Evolutionary conservation across 2,113 vertebrate genomes (phyloP).

Genomic region (Pholis gunnellus): DNA sequence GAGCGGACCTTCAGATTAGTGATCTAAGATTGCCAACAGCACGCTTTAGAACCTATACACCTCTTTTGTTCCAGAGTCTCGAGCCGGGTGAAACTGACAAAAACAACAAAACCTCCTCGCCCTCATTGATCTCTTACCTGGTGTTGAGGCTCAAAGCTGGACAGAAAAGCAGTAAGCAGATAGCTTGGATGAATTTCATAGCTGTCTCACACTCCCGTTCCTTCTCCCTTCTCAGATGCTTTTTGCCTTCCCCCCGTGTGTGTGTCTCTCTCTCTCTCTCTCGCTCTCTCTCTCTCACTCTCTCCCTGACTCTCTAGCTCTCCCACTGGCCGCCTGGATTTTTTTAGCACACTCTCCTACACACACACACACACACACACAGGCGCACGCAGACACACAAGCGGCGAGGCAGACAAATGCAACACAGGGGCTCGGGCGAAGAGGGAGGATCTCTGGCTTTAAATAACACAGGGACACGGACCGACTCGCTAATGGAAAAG

Average conservation of each 20-base stretch:
- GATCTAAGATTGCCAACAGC: constrained; percentile 52
- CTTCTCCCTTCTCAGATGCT: constrained; percentile 72
- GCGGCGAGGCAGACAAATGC: constrained; percentile 78
- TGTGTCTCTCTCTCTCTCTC: constrained; percentile 73
- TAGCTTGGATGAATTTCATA: constrained; percentile 86
- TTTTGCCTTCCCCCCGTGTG: constrained; percentile 66
- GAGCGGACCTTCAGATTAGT: constrained; percentile 54
- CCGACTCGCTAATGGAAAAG: constrained; percentile 77
- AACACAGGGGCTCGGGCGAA: constrained; percentile 72
- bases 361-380: constrained; percentile 43
- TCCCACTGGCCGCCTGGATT: constrained; percentile 75
- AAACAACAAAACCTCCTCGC: neutral
- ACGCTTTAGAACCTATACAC: constrained; percentile 45
- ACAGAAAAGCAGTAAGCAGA: constrained; percentile 84
- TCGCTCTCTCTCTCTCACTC: constrained; percentile 75
- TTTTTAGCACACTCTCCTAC: constrained; percentile 69
- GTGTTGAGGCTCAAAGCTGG: constrained; percentile 84
- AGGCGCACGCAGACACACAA: constrained; percentile 65
- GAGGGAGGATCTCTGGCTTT: constrained; percentile 81
- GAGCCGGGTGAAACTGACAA: constrained; percentile 32
- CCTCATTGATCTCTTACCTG: constrained; percentile 76
- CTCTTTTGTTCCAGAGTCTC: constrained; percentile 59
- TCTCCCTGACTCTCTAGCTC: constrained; percentile 74
- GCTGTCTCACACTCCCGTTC: constrained; percentile 80
- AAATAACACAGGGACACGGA: constrained; percentile 83